These are phyloP conservation scores for Peromyscus maniculatus DNA, from an alignment of 2,113 vertebrate genomes.

Conservation along the genomic window DNA sequence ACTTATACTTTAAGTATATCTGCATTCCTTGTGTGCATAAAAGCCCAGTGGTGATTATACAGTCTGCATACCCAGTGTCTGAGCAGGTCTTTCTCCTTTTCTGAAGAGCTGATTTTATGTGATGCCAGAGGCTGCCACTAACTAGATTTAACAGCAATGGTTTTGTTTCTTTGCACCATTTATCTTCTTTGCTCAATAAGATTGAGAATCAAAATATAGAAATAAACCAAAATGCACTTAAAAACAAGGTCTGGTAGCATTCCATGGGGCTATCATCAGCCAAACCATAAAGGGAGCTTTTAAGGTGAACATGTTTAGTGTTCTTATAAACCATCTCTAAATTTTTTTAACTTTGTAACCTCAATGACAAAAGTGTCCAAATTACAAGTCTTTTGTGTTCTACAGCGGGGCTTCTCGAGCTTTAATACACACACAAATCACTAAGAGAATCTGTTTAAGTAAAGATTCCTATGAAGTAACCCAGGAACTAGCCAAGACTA, in stretches of 20 bases:
- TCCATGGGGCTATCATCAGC: neutral
- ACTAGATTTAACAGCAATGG: neutral
- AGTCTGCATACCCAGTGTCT: neutral
- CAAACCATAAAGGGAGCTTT: conserved; percentile 35
- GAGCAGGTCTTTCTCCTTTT: neutral
- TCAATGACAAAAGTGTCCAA: neutral
- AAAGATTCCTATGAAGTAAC: neutral
- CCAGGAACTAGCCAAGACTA: neutral
- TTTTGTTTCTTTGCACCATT: neutral
- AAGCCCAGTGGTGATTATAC: neutral
- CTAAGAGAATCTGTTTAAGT: neutral
- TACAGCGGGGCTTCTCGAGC: neutral
- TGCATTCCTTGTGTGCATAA: neutral
- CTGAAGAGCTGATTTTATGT: neutral
- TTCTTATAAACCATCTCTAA: conserved; percentile 51
- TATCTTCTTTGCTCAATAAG: neutral
- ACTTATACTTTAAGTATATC: neutral
- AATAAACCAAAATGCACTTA: neutral
- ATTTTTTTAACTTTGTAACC: neutral
- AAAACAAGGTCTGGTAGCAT: neutral
- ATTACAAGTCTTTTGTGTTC: neutral
- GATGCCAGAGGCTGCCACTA: neutral
- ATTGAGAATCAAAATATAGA: neutral
- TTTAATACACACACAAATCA: conserved; percentile 6
- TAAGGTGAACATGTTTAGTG: conserved; percentile 12